Conservation (phyloP, 2,113 vertebrate genomes). For the Chiloscyllium plagiosum region DNA sequence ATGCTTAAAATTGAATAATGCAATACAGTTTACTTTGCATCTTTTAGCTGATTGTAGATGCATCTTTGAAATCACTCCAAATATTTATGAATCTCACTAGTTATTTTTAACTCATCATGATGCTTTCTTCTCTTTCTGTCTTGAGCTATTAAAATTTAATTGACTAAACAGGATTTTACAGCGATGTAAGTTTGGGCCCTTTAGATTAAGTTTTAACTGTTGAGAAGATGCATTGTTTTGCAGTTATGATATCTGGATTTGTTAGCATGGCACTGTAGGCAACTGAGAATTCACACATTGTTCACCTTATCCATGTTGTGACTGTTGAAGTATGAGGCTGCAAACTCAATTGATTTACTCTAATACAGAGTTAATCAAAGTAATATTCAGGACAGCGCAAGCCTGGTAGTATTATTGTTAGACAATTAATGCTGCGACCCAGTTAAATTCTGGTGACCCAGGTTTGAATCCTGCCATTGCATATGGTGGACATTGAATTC, state of each 20-base stretch:
- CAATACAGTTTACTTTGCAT: neutral
- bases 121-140: neutral
- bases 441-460: no score
- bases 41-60: neutral
- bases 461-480: no score
- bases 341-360: neutral
- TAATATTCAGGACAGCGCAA: neutral
- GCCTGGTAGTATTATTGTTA: no score
- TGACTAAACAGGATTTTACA: neutral
- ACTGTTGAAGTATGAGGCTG: neutral
- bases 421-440: no score
- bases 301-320: neutral
- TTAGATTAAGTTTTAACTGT: neutral
- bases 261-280: neutral
- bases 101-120: neutral
- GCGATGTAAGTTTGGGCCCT: neutral
- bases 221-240: neutral
- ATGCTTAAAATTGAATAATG: neutral
- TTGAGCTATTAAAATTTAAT: neutral
- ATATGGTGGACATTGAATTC: no score
- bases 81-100: neutral
- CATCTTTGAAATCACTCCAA: neutral
- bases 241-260: neutral
- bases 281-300: neutral
- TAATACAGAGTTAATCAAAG: neutral